Base-by-base conservation (phyloP, 2,797 vertebrate genomes). In the Apogon hyalosoma region DNA sequence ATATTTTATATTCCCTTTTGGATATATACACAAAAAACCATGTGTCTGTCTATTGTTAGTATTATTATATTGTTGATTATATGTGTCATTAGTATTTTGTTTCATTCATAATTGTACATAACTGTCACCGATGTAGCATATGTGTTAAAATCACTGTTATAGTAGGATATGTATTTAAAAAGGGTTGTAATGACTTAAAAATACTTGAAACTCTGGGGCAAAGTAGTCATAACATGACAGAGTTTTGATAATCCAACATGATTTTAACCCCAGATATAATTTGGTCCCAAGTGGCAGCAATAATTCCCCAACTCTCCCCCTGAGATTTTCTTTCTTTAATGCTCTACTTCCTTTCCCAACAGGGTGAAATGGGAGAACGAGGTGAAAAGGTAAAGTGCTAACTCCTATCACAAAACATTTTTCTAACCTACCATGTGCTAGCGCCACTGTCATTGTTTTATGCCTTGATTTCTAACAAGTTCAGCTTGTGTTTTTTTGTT, bases 281-380 rank as follows among this genome's bases (percentile, higher is more conserved):
- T 87, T 89, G 75, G 88, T 69, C 73, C 50, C 43, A 16, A 64
- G 68, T 68, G 71, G 63, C 72, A 77, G 72, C 68, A 65, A 42
- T 80, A 82, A 79, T 63, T 75, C 63, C 28, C 40, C 51, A 51
- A 36, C 21, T 70, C 43, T n/a, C 50, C 73, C 62, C 42, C 24
- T 56, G 46, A 66, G 69, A 56, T 57, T 76, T 58, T 70, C 59
- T 73, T 41, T 62, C 39, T 64, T 87, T 90, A 75, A 74, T 71
- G 64, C 70, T 88, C 59, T 89, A 91, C 62, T 90, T 91, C 92
- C 75, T 86, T 84, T 94, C 83, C 91, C 92, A 72, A 87, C 90
- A 99, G 98, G 98, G 97, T 84, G 97, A 97, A 87, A 95, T 93
- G 87, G 98, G 98, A 93, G 96, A 97, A 67, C 92, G 28, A 86